Evolutionary conservation across 2,113 vertebrate species (phyloP).

Genomic region (Tenrec ecaudatus): DNA sequence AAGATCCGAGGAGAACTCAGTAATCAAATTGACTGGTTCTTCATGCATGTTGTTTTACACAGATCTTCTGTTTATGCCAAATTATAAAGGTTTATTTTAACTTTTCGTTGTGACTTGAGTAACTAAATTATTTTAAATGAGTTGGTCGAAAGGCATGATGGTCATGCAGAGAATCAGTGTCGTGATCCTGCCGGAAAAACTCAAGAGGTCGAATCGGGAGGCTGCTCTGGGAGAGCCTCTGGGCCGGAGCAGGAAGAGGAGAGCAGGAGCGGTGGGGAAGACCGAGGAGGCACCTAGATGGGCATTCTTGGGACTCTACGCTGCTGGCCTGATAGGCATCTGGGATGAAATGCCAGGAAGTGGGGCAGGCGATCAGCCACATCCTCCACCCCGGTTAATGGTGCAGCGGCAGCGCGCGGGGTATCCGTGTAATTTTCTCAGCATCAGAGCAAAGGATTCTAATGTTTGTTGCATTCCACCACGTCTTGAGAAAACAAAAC

Average conservation of each 20-base stretch:
- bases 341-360: neutral
- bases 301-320: accelerated
- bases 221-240: neutral
- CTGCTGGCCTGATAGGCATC: neutral
- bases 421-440: too few species aligned
- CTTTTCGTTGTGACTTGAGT: neutral
- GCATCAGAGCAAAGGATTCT: neutral
- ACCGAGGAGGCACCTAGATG: too few species aligned
- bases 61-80: neutral
- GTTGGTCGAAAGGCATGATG: neutral
- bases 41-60: neutral
- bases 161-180: neutral
- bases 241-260: neutral
- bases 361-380: too few species aligned
- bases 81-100: neutral
- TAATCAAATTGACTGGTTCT: neutral
- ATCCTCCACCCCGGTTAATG: too few species aligned
- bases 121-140: conserved; percentile 9
- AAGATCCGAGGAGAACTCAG: neutral
- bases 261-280: too few species aligned
- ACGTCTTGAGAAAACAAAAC: too few species aligned
- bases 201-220: neutral
- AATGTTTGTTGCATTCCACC: neutral
- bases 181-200: neutral
- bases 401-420: neutral